Evolutionary conservation across 2,888 invertebrate genomes (phyloP).

Genomic region (Microchrysa polita): DNA sequence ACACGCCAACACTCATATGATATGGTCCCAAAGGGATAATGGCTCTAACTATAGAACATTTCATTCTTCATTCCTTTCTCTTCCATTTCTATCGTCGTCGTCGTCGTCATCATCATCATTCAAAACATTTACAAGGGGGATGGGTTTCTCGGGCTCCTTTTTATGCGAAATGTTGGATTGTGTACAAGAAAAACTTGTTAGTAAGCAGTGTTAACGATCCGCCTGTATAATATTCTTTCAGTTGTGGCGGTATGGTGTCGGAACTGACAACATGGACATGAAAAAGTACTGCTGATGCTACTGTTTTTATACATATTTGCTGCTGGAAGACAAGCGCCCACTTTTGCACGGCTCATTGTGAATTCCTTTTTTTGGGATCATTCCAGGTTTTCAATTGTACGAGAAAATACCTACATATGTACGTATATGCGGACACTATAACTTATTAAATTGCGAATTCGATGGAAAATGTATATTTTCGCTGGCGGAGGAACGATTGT

Average conservation of each 20-base stretch:
- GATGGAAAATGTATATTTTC: no score
- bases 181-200: constrained; percentile 10
- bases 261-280: background rate
- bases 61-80: background rate
- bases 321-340: background rate
- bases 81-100: no score
- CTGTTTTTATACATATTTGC: constrained; percentile 2
- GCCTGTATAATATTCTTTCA: constrained; percentile 14
- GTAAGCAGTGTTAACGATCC: constrained; percentile 33
- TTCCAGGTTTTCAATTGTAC: constrained; percentile 1
- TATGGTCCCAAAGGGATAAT: no score
- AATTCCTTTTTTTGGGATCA: background rate
- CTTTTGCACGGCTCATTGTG: background rate
- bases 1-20: no score
- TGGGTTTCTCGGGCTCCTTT: background rate
- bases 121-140: background rate
- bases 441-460: no score
- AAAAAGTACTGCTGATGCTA: background rate
- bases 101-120: no score
- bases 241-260: constrained; percentile 11
- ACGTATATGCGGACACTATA: no score
- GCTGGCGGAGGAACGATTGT: no score
- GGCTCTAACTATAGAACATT: background rate
- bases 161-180: no score
- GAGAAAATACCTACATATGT: no score